Base-by-base conservation (phyloP, 2,888 invertebrate genomes). In the Tetragnatha montana region DNA sequence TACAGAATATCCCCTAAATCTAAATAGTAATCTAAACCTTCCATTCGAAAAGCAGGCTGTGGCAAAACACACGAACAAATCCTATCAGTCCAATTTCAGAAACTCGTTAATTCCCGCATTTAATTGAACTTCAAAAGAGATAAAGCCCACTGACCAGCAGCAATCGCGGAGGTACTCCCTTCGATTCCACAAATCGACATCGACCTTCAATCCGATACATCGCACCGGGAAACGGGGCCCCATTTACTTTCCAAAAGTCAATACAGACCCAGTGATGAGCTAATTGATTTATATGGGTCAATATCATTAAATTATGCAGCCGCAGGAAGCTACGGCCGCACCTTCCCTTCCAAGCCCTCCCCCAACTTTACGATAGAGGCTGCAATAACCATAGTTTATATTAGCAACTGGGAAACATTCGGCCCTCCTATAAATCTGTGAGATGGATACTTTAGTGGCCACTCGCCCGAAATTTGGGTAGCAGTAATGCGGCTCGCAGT, bases 331-430 rank as follows among this genome's bases (percentile, higher is more conserved):
- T 21, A 10, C 83, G 21, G 21, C 50, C 35, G 19, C 83, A 47
- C 49, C 50, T 51, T 51, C 71, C 78, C 79, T 73, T 79, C 35
- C 49, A 51, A 60, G 60, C 12, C 79, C 35, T 86, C 79, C 79
- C 79, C 71, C 76, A 81, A 69, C 69, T 87, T 87, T 87, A 87
- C 87, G 87, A 87, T 87, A 87, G 75, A 70, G 73, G 75, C 21
- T 50, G 87, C 87, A 87, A 87, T 87, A 87, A 87, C 81, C 87
- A 80, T 87, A 87, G 87, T 81, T 87, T 87, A 87, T 87, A 87
- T 87, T 81, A 87, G 81, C 87, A 81, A 87, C 87, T 76, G 81
- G 87, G 87, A 87, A 87, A 81, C 87, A 87, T 87, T 87, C 76
- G 87, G 69, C 47, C 21, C 49, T 49, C 75, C 81, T 87, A 87